Evolutionary conservation across 2,797 vertebrate species (phyloP), one percentile per base, ranked within the genome.

Genomic region (Coranthus polyacanthus): DNA sequence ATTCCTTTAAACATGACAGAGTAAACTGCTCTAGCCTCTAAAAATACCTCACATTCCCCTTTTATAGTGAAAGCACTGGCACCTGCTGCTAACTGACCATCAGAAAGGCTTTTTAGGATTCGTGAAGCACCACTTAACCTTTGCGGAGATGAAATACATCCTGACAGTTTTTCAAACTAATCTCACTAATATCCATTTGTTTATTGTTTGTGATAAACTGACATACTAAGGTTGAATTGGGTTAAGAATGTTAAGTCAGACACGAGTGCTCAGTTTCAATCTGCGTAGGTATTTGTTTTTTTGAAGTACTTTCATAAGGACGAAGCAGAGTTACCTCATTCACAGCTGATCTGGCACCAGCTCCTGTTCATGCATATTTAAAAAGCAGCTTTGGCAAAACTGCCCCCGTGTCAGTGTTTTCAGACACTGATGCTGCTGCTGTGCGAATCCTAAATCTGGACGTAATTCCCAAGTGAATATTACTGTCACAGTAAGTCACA

Each of bases 311-410:
- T 54, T 68, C 55, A 52, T 3, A 0, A 75, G 24, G 62, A 78
- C 64, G 49, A 24, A 41, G 43, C 61, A 22, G 52, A 52, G 68
- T 70, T 71, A 68, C 46, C 61, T 59, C 59, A 64, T 52, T 79
- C 75, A 62, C 79, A 78, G 73, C 72, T 79, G 82, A 82, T 77
- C 75, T 72, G 76, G 68, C 69, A 52, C 49, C 59, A 15, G 64
- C 46, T 72, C 51, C 56, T 60, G 34, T 44, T 83, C 76, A 81
- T 81, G 50, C 62, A 86, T 82, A 77, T 86, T 88, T 83, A 66
- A 84, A 52, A 44, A 56, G 54, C 52, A 56, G 58, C 83, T 66
- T 77, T 80, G 72, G 68, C 52, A 55, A 77, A 83, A 62, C 46
- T 18, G 47, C 53, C 17, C 47, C 44, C 4, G 9, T 62, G 68